Evolutionary conservation across 2,888 invertebrate genomes (phyloP).

Genomic region (Zygaena filipendulae): DNA sequence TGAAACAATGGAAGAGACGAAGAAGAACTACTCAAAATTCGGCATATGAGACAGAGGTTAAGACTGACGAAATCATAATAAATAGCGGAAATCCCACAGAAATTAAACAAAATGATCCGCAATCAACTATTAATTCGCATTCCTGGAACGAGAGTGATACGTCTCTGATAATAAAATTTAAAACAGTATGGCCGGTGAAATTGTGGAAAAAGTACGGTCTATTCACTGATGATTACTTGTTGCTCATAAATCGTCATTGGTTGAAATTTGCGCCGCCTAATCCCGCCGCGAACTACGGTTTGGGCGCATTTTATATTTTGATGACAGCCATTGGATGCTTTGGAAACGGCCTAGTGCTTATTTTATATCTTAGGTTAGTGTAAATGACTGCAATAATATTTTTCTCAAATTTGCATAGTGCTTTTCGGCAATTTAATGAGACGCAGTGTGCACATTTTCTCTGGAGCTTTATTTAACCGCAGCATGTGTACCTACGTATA

Average conservation of each 20-base stretch:
- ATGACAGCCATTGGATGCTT: constrained; percentile 72
- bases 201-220: constrained; percentile 64
- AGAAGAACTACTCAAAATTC: constrained; percentile 29
- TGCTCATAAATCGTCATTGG: constrained; percentile 76
- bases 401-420: too few species aligned
- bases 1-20: constrained; percentile 51
- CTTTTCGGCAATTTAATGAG: too few species aligned
- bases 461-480: background rate
- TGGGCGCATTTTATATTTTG: constrained; percentile 71
- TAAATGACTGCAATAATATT: background rate
- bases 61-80: background rate
- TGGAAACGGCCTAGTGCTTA: constrained; percentile 77
- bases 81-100: background rate
- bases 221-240: constrained; percentile 66
- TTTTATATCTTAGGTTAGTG: constrained; percentile 77
- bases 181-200: constrained; percentile 45
- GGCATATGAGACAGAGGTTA: constrained; percentile 18
- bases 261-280: constrained; percentile 73
- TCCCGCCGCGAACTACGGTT: constrained; percentile 62
- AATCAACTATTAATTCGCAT: too few species aligned
- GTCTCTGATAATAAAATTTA: constrained; percentile 32
- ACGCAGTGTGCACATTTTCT: background rate
- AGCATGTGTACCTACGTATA: background rate
- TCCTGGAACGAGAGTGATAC: background rate
- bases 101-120: too few species aligned